A percentile compares a stretch with the other conserved stretches of the same genome.
phyloP scores from a whole-genome alignment of 2,888 invertebrate species.

The Papilio gigon region DNA sequence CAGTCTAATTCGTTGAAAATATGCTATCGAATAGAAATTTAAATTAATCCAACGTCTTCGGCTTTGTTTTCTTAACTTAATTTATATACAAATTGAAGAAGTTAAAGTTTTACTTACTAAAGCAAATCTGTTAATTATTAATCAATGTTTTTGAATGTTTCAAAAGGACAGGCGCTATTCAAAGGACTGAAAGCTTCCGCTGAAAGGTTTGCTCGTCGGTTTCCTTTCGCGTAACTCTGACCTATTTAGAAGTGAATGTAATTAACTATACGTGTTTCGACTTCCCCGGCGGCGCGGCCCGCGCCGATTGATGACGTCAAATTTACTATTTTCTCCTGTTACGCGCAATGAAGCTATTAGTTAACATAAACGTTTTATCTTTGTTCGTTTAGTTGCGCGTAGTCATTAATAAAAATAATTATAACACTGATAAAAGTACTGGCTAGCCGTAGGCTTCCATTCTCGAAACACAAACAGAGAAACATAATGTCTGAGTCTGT shows the following conservation, averaged over 20 bases:
- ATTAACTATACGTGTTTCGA: conserved; percentile 36
- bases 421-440: no score
- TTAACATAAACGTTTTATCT: neutral
- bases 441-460: no score
- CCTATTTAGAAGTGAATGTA: conserved; percentile 32
- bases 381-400: neutral
- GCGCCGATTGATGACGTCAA: conserved; percentile 6
- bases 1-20: conserved; percentile 5
- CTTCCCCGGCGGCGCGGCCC: neutral
- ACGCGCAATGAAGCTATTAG: conserved; percentile 14
- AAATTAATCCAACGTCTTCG: neutral
- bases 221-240: conserved; percentile 22
- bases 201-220: conserved; percentile 14
- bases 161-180: conserved; percentile 25
- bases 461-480: no score
- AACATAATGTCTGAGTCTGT: no score
- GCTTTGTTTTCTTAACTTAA: neutral
- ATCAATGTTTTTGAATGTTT: conserved; percentile 21
- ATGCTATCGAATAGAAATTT: neutral
- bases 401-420: neutral
- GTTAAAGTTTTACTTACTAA: conserved; percentile 8
- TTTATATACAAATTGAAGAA: conserved; percentile 3
- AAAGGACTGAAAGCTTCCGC: neutral
- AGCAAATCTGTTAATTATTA: conserved; percentile 31
- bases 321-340: conserved; percentile 1